Conservation (phyloP, 2,113 vertebrate species). For the Pelecanus crispus region DNA sequence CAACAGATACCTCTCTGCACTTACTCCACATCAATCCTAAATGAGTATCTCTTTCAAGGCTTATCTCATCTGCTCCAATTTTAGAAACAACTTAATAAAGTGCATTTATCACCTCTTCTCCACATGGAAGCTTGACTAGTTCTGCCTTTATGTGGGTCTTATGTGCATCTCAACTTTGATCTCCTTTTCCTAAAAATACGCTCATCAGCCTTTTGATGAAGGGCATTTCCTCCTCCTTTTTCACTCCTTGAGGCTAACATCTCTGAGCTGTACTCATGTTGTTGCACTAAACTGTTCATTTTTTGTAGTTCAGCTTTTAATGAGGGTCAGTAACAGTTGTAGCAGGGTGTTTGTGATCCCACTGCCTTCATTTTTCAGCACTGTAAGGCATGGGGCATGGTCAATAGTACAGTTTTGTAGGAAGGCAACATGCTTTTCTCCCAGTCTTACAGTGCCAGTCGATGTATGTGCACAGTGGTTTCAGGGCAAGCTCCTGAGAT, state of each 20-base stretch:
- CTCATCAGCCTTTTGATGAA: background rate
- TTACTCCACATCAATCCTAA: constrained; percentile 35
- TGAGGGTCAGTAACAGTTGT: background rate
- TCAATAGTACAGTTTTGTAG: background rate
- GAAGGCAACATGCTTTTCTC: background rate
- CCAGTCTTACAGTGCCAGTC: background rate
- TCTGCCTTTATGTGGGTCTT: background rate
- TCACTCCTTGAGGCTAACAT: background rate
- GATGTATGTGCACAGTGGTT: background rate
- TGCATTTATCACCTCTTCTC: constrained; percentile 13
- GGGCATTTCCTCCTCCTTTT: background rate
- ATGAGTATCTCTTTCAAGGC: background rate
- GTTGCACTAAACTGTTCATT: background rate
- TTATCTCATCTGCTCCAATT: constrained; percentile 18
- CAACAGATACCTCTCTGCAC: background rate
- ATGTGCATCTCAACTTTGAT: background rate
- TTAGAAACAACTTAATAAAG: constrained; percentile 52
- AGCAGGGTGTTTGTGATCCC: background rate
- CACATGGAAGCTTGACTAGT: background rate
- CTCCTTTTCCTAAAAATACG: background rate
- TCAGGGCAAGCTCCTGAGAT: background rate
- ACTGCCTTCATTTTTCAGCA: background rate
- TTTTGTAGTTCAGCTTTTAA: background rate
- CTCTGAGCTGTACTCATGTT: background rate
- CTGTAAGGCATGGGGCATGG: background rate